Evolutionary conservation across 1,140 invertebrate genomes (phyloP).

Genomic region (Pararge aegeria): DNA sequence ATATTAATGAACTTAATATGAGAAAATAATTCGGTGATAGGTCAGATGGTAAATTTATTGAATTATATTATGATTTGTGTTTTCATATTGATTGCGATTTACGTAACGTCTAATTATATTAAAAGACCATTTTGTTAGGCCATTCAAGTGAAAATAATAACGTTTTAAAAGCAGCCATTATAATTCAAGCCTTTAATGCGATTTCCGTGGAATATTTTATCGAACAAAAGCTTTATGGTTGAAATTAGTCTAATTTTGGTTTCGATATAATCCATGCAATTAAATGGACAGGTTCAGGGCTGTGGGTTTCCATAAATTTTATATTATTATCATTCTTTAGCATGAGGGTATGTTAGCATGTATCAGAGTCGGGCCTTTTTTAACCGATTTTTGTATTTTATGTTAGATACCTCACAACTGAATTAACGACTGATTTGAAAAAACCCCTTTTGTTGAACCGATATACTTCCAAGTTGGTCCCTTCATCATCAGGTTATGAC

Average conservation of each 20-base stretch:
- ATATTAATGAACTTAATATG: too few species aligned
- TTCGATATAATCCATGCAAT: not conserved
- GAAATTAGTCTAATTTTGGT: constrained; percentile 5
- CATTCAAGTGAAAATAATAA: not conserved
- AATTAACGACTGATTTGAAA: too few species aligned
- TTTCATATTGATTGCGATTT: not conserved
- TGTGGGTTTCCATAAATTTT: not conserved
- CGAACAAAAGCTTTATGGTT: not conserved
- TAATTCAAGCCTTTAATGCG: constrained; percentile 2
- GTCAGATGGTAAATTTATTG: not conserved
- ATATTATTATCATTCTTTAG: too few species aligned
- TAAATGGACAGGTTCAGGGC: not conserved
- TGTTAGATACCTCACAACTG: too few species aligned
- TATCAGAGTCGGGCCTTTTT: too few species aligned
- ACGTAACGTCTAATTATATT: not conserved
- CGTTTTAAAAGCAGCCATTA: not conserved
- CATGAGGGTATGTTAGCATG: too few species aligned
- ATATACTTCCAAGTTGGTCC: too few species aligned
- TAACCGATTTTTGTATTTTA: too few species aligned
- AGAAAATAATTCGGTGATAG: too few species aligned
- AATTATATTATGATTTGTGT: not conserved
- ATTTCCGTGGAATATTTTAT: constrained; percentile 4
- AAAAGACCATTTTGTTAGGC: not conserved
- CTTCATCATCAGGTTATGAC: too few species aligned
- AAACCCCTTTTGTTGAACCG: too few species aligned